Conservation (phyloP, 2,113 vertebrate genomes). For the Stictonetta naevosa region DNA sequence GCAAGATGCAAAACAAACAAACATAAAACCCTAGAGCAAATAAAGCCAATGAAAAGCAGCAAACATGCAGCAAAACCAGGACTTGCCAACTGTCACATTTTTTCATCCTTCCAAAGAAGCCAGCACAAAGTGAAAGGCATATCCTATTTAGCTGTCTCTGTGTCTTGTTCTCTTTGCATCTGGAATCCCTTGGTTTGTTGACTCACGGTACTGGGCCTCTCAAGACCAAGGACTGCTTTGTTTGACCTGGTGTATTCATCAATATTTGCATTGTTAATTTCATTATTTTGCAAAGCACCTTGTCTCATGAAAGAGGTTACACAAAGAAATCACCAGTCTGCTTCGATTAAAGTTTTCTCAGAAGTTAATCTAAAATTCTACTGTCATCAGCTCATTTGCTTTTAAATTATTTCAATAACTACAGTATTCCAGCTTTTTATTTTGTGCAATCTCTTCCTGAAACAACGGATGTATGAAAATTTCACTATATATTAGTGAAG, state of each 20-base stretch:
- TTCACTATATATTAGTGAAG: not conserved
- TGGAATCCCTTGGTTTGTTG: slow-evolving; percentile 34
- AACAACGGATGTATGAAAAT: not conserved
- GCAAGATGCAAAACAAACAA: not conserved
- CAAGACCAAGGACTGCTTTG: not conserved
- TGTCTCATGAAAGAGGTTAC: slow-evolving; percentile 1
- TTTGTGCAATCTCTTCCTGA: not conserved
- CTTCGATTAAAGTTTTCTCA: slow-evolving; percentile 7
- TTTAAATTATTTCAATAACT: not conserved
- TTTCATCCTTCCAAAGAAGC: not conserved
- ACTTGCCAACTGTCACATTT: not conserved
- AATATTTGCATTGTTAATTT: slow-evolving; percentile 55
- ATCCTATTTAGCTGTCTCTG: not conserved
- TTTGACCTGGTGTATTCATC: slow-evolving; percentile 26
- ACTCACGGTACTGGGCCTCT: not conserved
- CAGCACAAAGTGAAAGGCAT: not conserved
- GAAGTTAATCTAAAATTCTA: not conserved
- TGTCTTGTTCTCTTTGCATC: not conserved
- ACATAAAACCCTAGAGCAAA: not conserved
- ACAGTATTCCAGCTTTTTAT: not conserved
- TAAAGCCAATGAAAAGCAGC: not conserved
- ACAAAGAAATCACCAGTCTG: not conserved
- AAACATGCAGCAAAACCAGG: not conserved
- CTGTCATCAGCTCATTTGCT: not conserved
- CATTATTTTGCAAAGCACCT: slow-evolving; percentile 29